Evolutionary conservation across 2,797 vertebrate genomes (phyloP).

Genomic region (Dipus sagitta): DNA sequence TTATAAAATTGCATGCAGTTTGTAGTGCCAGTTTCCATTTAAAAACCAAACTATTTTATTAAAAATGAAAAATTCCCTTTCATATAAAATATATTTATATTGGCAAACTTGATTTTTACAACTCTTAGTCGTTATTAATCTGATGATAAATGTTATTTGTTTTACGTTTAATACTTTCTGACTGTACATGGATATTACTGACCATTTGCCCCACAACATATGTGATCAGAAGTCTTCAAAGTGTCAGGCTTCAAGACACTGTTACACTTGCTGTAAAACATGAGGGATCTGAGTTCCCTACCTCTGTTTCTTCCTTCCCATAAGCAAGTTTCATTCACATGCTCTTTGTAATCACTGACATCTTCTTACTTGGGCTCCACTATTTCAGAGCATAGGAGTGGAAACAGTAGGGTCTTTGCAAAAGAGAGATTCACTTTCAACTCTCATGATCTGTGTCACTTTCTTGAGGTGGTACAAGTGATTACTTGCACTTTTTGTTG

Average conservation of each 20-base stretch:
- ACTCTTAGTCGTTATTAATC: conserved; percentile 9
- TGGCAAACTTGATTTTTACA: background rate
- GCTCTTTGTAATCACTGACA: background rate
- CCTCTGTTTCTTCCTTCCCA: background rate
- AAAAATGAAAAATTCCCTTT: background rate
- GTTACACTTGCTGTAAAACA: background rate
- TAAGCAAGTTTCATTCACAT: background rate
- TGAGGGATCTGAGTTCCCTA: background rate
- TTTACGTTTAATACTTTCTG: conserved; percentile 25
- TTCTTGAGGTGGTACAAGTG: conserved; percentile 18
- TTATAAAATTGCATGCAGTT: conserved; percentile 35
- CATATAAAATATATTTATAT: conserved; percentile 20
- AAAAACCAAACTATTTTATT: background rate
- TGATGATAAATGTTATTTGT: background rate
- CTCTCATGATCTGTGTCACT: background rate
- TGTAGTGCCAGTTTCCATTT: conserved; percentile 7
- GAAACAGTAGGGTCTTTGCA: conserved; percentile 14
- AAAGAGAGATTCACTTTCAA: background rate
- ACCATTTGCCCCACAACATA: background rate
- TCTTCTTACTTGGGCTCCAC: background rate
- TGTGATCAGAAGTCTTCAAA: background rate
- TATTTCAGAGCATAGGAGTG: conserved; percentile 14
- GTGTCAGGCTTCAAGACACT: background rate
- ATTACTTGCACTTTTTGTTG: conserved; percentile 17
- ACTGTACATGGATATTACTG: conserved; percentile 6